These are phyloP conservation scores for Iselma pallidipennis DNA, from an alignment of 2,888 invertebrate species.

Conservation along the genomic window DNA sequence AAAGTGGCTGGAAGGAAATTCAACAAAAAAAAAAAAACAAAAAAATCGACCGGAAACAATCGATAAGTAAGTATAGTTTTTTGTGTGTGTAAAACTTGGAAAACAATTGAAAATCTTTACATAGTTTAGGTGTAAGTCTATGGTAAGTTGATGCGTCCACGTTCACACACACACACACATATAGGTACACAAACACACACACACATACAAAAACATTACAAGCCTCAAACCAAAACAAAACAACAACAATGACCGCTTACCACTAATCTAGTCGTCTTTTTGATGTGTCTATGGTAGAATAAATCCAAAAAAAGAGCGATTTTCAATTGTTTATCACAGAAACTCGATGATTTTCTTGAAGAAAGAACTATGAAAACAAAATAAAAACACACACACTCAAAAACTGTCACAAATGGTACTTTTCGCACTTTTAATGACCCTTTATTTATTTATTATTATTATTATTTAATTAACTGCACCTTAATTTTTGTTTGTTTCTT, in stretches of 20 bases:
- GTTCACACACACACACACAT: neutral
- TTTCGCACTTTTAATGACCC: neutral
- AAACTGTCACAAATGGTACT: neutral
- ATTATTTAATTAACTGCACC: constrained; percentile 2
- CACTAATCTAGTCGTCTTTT: neutral
- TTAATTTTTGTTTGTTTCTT: neutral
- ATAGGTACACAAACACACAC: neutral
- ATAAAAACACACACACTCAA: neutral
- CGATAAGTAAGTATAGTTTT: too few species aligned
- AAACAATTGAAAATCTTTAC: neutral
- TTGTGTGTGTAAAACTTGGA: neutral
- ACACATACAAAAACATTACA: neutral
- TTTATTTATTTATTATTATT: constrained; percentile 1
- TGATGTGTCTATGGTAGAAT: neutral
- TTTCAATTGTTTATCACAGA: neutral
- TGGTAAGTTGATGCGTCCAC: neutral
- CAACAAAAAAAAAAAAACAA: too few species aligned
- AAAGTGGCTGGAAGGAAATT: neutral
- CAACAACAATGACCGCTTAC: neutral
- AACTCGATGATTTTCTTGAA: neutral
- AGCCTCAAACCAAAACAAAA: neutral
- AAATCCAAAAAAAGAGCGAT: neutral
- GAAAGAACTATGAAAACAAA: neutral
- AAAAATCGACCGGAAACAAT: too few species aligned
- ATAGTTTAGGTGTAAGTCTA: neutral